Percentiles rank a stretch among this genome's conserved stretches.
phyloP scores from a whole-genome alignment of 2,888 invertebrate species.

The Timema podura region DNA sequence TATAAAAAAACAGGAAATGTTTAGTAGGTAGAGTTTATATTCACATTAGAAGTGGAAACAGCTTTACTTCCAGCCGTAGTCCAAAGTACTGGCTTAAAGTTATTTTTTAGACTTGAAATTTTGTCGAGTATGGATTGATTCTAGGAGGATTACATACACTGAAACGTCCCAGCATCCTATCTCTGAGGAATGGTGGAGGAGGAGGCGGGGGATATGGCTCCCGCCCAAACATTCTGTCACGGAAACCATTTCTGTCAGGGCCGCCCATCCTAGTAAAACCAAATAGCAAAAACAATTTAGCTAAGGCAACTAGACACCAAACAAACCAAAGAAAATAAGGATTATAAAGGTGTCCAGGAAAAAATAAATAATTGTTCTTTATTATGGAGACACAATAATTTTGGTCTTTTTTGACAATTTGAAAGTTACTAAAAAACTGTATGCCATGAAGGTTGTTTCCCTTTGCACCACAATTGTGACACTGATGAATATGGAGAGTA shows the following conservation, averaged over 20 bases:
- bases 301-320: not conserved
- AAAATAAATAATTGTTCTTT: constrained; percentile 2
- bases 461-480: not conserved
- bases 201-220: constrained; percentile 89
- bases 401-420: too few relatives aligned
- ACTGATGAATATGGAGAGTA: too few relatives aligned
- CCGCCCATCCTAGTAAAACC: constrained; percentile 52
- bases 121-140: too few relatives aligned
- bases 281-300: constrained; percentile 21
- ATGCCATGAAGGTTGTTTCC: not conserved
- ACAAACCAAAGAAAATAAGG: constrained; percentile 17
- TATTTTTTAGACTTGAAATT: too few relatives aligned
- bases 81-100: too few relatives aligned
- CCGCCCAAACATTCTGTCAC: constrained; percentile 79
- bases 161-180: constrained; percentile 88
- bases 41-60: too few relatives aligned
- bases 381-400: too few relatives aligned
- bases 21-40: too few relatives aligned
- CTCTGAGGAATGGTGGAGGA: constrained; percentile 81
- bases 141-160: constrained; percentile 53
- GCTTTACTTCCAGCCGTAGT: too few relatives aligned
- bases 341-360: constrained; percentile 16
- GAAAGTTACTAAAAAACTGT: not conserved
- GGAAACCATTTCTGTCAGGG: constrained; percentile 75
- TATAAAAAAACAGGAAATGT: too few relatives aligned